These are phyloP conservation scores for Microctonus aethiopoides DNA, from an alignment of 2,888 invertebrate genomes.

Conservation along the genomic window DNA sequence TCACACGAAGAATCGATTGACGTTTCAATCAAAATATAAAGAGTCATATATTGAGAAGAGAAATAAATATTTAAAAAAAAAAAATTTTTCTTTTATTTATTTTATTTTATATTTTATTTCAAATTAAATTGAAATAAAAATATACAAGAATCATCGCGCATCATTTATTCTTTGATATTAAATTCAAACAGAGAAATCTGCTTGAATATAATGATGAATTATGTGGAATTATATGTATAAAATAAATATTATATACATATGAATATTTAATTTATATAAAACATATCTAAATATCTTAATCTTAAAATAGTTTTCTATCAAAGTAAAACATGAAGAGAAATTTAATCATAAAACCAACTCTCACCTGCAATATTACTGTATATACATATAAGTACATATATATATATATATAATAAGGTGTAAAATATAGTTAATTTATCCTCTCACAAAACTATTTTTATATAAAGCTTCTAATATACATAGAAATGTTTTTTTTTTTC, in stretches of 20 bases:
- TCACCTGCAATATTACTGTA: not conserved
- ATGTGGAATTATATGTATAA: not conserved
- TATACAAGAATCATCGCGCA: not conserved
- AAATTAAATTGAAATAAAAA: conserved; percentile 4
- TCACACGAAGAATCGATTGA: conserved; percentile 9
- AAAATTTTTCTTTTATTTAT: not conserved
- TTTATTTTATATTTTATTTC: not conserved
- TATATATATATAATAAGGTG: not conserved
- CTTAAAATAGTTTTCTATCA: not conserved
- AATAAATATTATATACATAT: too few relatives aligned
- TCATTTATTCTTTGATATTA: not conserved
- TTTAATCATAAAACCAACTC: conserved; percentile 1
- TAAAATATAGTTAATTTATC: not conserved
- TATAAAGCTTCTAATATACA: conserved; percentile 25
- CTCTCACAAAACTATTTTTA: conserved; percentile 15
- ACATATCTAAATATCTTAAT: too few relatives aligned
- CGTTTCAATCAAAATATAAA: conserved; percentile 20
- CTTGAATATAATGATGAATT: not conserved
- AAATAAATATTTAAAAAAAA: too few relatives aligned
- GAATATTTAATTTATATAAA: too few relatives aligned
- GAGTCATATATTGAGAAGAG: not conserved
- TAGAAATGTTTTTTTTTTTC: too few relatives aligned
- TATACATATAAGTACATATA: too few relatives aligned
- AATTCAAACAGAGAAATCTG: not conserved
- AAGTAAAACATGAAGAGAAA: conserved; percentile 5